phyloP scores from a whole-genome alignment of 2,113 vertebrate genomes.

The Stictonetta naevosa region DNA sequence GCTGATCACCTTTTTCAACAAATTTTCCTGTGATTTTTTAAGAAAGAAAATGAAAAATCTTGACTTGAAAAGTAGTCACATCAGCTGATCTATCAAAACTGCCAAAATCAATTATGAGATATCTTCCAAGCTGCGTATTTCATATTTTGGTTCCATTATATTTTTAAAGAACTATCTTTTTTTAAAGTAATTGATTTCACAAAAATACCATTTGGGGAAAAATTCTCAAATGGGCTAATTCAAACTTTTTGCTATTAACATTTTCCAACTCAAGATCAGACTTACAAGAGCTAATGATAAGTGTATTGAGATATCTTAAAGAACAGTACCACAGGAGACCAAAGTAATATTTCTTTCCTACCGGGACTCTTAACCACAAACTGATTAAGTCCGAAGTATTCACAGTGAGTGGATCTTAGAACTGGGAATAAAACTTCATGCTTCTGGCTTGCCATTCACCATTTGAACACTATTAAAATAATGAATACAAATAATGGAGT shows the following conservation, averaged over 20 bases:
- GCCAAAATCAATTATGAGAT: neutral
- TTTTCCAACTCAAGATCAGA: neutral
- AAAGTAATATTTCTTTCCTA: neutral
- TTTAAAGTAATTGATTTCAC: neutral
- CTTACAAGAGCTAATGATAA: neutral
- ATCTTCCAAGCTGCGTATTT: neutral
- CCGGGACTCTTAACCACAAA: neutral
- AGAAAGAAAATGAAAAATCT: neutral
- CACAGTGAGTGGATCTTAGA: neutral
- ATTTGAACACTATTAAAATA: neutral
- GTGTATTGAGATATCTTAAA: neutral
- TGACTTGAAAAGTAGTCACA: neutral
- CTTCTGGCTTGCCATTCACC: neutral
- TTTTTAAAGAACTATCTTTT: neutral
- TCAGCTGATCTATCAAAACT: neutral
- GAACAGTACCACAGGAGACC: neutral
- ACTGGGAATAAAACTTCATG: neutral
- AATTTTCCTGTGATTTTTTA: neutral
- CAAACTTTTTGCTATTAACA: neutral
- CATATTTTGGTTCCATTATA: neutral
- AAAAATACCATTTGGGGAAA: neutral
- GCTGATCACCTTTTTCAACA: neutral
- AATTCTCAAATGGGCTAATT: neutral
- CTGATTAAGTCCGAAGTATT: neutral
- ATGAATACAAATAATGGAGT: neutral